Evolutionary conservation across 1,140 invertebrate species (phyloP).

Genomic region (Acyrthosiphon pisum): DNA sequence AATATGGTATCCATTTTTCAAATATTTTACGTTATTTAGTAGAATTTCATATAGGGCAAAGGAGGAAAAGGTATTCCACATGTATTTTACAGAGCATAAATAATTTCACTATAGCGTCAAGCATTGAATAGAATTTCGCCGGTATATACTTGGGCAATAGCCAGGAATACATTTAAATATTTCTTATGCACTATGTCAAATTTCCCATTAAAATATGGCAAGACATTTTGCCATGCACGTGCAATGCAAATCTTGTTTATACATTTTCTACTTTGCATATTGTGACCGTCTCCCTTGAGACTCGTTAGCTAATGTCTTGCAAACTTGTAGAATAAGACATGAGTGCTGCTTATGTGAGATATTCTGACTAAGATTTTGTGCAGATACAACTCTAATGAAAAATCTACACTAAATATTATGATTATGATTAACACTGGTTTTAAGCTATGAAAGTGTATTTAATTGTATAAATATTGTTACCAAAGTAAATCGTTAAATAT

Average conservation of each 20-base stretch:
- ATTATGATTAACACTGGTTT: background rate
- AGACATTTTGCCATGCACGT: background rate
- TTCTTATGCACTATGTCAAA: slow-evolving; percentile 5
- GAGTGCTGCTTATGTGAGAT: background rate
- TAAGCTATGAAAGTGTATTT: background rate
- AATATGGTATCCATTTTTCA: background rate
- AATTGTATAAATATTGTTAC: background rate
- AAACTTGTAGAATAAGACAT: background rate
- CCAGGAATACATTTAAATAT: slow-evolving; percentile 19
- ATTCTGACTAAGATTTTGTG: background rate
- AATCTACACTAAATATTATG: background rate
- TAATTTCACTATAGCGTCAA: background rate
- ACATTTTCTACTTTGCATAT: slow-evolving; percentile 22
- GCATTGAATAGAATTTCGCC: background rate
- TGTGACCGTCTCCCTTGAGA: background rate
- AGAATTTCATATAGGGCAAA: background rate
- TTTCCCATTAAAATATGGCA: background rate
- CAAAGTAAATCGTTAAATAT: background rate
- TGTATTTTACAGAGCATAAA: background rate
- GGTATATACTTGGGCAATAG: slow-evolving; percentile 6
- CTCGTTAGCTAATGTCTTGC: background rate
- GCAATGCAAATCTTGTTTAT: background rate
- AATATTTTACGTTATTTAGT: background rate
- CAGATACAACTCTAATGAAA: background rate
- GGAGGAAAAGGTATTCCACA: background rate